Base-by-base conservation (phyloP, 2,113 vertebrate genomes). In the Takifugu bimaculatus region DNA sequence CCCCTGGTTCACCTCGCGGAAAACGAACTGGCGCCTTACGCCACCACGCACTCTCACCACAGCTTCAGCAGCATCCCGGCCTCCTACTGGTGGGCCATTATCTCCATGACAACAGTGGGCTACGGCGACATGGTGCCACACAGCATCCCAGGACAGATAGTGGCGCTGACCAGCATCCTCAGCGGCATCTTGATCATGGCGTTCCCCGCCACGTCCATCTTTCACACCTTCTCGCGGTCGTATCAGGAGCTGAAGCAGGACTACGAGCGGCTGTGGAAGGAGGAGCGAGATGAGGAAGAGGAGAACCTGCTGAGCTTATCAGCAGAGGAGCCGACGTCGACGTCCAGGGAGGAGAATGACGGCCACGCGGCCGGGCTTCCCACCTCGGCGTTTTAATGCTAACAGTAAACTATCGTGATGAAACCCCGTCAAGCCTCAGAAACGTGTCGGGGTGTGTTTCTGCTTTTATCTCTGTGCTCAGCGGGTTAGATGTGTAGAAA, bases 121-220 rank as follows among this genome's bases (percentile, higher is more conserved):
- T 98, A 98, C 0, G 96, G 96, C 0, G 96, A 98, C 80, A 98
- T 98, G 96, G 94, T 98, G 15, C 96, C 96, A 0, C 89, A 91
- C 32, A 98, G 95, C 3, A 90, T 98, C 48, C 93, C 95, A 0
- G 96, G 96, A 2, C 96, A 98, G 89, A 85, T 98, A 63, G 94
- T 98, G 57, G 96, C 96, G 0, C 91, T 98, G 1, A 94, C 94
- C 67, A 96, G 95, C 86, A 98, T 98, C 79, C 88, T 98, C 55
- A 98, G 96, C 0, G 96, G 96, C 4, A 98, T 98, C 72, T 93
- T 98, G 65, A 97, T 98, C 81, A 98, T 98, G 96, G 94, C 96
- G 3, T 98, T 98, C 64, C 96, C 96, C 0, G 96, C 95, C 2
- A 98, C 96, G 0, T 98, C 95, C 0, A 98, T 98, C 76, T 98